These are phyloP conservation scores for Pristionchus fissidentatus DNA, from an alignment of 2,888 invertebrate genomes.

Conservation along the genomic window DNA sequence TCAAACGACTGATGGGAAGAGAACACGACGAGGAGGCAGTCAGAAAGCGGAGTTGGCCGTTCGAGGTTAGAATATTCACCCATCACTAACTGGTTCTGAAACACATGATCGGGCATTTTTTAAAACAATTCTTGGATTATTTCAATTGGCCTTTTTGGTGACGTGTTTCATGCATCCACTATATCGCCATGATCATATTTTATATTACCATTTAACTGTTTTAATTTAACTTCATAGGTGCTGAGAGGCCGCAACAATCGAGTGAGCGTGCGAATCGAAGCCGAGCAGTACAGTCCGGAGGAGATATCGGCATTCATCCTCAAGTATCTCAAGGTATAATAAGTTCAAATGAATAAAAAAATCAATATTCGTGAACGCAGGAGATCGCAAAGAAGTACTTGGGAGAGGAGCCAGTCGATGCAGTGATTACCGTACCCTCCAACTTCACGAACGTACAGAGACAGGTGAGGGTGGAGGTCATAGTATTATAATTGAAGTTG, in stretches of 20 bases:
- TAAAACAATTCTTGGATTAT: too few relatives aligned
- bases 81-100: too few relatives aligned
- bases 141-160: too few relatives aligned
- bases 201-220: too few relatives aligned
- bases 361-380: too few relatives aligned
- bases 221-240: too few relatives aligned
- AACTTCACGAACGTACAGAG: not conserved
- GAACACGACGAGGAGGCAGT: not conserved
- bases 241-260: not conserved
- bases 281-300: not conserved
- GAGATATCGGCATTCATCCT: slow-evolving; percentile 6
- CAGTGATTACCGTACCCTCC: not conserved
- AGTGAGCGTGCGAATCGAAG: not conserved
- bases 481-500: too few relatives aligned
- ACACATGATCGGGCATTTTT: too few relatives aligned
- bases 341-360: not conserved
- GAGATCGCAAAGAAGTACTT: not conserved
- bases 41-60: not conserved
- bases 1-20: slow-evolving; percentile 37
- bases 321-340: not conserved
- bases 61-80: slow-evolving; percentile 40
- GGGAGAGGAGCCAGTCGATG: not conserved
- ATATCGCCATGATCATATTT: too few relatives aligned
- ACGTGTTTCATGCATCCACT: too few relatives aligned
- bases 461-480: not conserved